Percentiles rank a stretch among this genome's conserved stretches.
Conservation (phyloP, 2,113 vertebrate genomes). For the Micronycteris hirsuta region DNA sequence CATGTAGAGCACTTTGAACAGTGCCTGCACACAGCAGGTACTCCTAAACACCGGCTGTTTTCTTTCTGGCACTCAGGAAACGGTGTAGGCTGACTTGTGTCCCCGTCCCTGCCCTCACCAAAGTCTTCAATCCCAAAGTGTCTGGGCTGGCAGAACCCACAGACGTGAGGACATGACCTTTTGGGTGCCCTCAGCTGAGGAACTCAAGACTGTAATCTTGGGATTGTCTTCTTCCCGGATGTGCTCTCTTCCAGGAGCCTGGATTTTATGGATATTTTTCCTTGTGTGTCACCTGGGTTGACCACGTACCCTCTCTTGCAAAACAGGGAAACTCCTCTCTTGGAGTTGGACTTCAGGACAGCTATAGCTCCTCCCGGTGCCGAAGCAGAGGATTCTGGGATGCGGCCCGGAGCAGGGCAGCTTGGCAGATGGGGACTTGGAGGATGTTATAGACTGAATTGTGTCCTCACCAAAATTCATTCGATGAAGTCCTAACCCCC, state of each 20-base stretch:
- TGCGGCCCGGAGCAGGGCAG: rapidly evolving
- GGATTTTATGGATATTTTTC: neutral
- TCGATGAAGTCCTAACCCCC: neutral
- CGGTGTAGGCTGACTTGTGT: neutral
- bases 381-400: neutral
- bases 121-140: neutral
- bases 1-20: neutral
- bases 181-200: neutral
- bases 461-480: neutral
- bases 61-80: neutral
- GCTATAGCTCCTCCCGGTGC: neutral
- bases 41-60: neutral
- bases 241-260: neutral
- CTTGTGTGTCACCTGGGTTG: neutral
- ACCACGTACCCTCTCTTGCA: neutral
- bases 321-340: too few relatives aligned
- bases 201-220: neutral
- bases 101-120: neutral
- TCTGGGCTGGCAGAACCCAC: neutral
- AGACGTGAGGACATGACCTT: neutral
- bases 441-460: neutral
- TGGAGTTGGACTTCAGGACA: neutral
- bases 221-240: neutral
- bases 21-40: too few relatives aligned
- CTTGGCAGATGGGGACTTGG: neutral